Percentiles rank a stretch among this genome's conserved stretches.
These are phyloP conservation scores for Leptobrachium ailaonicum DNA, from an alignment of 2,113 vertebrate species.

Conservation along the genomic window DNA sequence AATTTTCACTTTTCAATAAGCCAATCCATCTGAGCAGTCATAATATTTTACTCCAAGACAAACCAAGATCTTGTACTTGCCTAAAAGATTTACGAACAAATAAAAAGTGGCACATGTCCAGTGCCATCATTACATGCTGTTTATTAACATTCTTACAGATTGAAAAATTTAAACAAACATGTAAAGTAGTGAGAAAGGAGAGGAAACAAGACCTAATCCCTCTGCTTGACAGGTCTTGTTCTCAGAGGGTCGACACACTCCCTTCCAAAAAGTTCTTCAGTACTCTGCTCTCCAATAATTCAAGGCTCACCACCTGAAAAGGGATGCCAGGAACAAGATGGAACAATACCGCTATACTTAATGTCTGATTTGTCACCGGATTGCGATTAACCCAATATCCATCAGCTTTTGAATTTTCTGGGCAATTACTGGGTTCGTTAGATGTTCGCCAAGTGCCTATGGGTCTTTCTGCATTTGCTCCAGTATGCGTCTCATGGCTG, in stretches of 20 bases:
- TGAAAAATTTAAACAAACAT: slow-evolving; percentile 26
- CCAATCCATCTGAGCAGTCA: too few relatives aligned
- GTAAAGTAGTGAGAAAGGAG: slow-evolving; percentile 10
- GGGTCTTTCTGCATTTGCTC: slow-evolving; percentile 97
- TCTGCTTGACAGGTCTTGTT: not conserved
- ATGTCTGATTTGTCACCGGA: slow-evolving; percentile 75
- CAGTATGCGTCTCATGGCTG: slow-evolving; percentile 91
- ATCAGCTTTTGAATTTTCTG: slow-evolving; percentile 96
- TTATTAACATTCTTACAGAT: slow-evolving; percentile 46
- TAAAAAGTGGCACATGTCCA: not conserved
- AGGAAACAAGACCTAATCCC: not conserved
- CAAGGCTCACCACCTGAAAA: not conserved
- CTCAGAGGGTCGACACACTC: not conserved
- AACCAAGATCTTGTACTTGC: too few relatives aligned
- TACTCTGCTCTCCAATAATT: too few relatives aligned
- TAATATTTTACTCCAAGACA: too few relatives aligned
- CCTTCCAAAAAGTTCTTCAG: not conserved
- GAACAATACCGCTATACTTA: slow-evolving; percentile 6
- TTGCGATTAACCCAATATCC: slow-evolving; percentile 89
- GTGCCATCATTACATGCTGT: slow-evolving; percentile 15
- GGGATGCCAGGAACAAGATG: slow-evolving; percentile 20
- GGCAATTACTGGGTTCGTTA: slow-evolving; percentile 91
- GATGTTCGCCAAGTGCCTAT: slow-evolving; percentile 90
- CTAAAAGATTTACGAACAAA: too few relatives aligned
- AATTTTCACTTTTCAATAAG: too few relatives aligned